phyloP scores from a whole-genome alignment of 1,140 invertebrate species.

The Leptinotarsa defecta region DNA sequence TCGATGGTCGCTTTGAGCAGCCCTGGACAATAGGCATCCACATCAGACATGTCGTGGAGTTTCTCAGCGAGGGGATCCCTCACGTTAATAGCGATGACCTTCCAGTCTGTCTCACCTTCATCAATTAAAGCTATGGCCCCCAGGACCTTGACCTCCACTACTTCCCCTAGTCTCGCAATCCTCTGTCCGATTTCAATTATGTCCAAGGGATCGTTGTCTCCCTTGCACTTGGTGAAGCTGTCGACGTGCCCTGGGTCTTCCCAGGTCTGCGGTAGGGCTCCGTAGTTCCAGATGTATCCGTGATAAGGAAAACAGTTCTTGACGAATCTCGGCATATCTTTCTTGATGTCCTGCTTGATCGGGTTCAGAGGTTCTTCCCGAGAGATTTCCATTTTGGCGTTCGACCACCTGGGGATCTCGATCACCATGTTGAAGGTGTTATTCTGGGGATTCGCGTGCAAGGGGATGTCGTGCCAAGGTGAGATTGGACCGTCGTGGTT shows the following conservation, averaged over 20 bases:
- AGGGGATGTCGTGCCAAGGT: slow-evolving; percentile 98
- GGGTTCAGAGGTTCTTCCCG: slow-evolving; percentile 92
- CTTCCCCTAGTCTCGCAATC: slow-evolving; percentile 80
- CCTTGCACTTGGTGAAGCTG: slow-evolving; percentile 87
- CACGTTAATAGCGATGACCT: slow-evolving; percentile 90
- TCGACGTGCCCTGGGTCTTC: slow-evolving; percentile 94
- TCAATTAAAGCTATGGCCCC: slow-evolving; percentile 92
- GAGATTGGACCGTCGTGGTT: slow-evolving; percentile 84
- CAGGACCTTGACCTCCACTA: slow-evolving; percentile 89
- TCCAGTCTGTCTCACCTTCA: slow-evolving; percentile 99
- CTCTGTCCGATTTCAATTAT: slow-evolving; percentile 94
- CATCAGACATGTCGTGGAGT: slow-evolving; percentile 87
- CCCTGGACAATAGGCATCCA: slow-evolving; percentile 92
- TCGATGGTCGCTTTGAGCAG: slow-evolving; percentile 92
- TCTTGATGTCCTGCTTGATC: slow-evolving; percentile 98
- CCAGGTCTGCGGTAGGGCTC: slow-evolving; percentile 98
- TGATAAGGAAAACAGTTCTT: slow-evolving; percentile 98
- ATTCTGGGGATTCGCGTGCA: slow-evolving; percentile 78
- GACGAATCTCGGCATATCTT: slow-evolving; percentile 93
- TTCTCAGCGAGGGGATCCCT: slow-evolving; percentile 87
- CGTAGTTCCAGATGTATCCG: slow-evolving; percentile 99
- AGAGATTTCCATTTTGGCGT: slow-evolving; percentile 99
- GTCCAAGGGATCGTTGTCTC: slow-evolving; percentile 99
- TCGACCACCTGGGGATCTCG: slow-evolving; percentile 98
- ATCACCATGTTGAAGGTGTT: slow-evolving; percentile 96